Conservation (phyloP, 2,113 vertebrate genomes). For the Cinclus cinclus region DNA sequence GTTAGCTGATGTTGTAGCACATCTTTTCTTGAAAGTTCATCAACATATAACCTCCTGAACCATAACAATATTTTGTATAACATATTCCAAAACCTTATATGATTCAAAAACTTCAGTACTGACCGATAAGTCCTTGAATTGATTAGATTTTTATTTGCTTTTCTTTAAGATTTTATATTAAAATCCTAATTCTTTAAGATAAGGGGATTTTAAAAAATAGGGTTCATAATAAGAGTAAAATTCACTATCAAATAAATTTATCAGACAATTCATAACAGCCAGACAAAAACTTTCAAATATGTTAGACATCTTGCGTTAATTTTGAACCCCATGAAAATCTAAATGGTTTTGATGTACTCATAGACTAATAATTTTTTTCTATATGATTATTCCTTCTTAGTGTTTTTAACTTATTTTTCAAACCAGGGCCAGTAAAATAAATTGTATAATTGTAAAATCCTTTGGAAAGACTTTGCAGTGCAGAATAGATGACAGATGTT, state of each 20-base stretch:
- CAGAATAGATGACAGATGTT: not conserved
- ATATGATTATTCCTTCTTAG: not conserved
- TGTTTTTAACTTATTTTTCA: not conserved
- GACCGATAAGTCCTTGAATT: not conserved
- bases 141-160: not conserved
- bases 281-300: not conserved
- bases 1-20: not conserved
- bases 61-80: not conserved
- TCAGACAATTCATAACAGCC: not conserved
- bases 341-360: not conserved
- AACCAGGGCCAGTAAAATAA: not conserved
- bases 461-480: not conserved
- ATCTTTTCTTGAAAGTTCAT: not conserved
- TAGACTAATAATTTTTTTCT: not conserved
- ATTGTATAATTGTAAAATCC: not conserved
- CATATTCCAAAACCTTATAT: not conserved
- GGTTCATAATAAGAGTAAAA: not conserved
- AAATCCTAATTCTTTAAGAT: not conserved
- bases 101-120: not conserved
- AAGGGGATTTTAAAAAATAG: rapidly evolving
- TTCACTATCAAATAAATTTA: not conserved
- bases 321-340: not conserved
- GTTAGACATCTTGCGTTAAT: not conserved
- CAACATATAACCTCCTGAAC: not conserved
- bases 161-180: not conserved